Conservation (phyloP, 2,113 vertebrate genomes). For the Bambusicola thoracicus region DNA sequence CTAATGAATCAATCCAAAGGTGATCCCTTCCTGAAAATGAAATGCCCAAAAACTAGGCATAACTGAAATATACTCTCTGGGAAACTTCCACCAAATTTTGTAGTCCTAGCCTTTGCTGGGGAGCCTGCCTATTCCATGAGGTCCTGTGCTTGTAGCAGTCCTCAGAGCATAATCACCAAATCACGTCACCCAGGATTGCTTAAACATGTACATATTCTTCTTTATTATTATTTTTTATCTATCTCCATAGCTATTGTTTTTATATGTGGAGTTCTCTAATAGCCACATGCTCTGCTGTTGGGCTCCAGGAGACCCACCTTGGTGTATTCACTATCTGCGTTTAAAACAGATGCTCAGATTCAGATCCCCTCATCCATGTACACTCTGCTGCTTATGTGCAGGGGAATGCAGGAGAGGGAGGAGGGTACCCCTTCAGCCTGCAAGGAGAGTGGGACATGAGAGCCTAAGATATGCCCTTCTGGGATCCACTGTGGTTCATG, state of each 20-base stretch:
- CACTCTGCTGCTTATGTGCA: neutral
- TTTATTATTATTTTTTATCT: neutral
- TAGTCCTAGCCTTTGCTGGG: neutral
- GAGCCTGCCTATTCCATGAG: neutral
- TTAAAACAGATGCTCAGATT: neutral
- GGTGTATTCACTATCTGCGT: neutral
- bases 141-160: neutral
- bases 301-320: neutral
- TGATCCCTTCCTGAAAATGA: neutral
- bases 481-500: neutral
- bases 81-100: neutral
- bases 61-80: neutral
- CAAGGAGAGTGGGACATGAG: neutral
- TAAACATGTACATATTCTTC: neutral
- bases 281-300: neutral
- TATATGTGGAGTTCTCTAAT: neutral
- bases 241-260: neutral
- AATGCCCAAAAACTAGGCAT: neutral
- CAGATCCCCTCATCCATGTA: neutral
- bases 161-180: neutral
- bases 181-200: neutral
- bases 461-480: neutral
- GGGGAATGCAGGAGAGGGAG: neutral
- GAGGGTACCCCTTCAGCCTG: neutral
- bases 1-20: neutral